phyloP scores from a whole-genome alignment of 2,113 vertebrate genomes.

The Vombatus ursinus region DNA sequence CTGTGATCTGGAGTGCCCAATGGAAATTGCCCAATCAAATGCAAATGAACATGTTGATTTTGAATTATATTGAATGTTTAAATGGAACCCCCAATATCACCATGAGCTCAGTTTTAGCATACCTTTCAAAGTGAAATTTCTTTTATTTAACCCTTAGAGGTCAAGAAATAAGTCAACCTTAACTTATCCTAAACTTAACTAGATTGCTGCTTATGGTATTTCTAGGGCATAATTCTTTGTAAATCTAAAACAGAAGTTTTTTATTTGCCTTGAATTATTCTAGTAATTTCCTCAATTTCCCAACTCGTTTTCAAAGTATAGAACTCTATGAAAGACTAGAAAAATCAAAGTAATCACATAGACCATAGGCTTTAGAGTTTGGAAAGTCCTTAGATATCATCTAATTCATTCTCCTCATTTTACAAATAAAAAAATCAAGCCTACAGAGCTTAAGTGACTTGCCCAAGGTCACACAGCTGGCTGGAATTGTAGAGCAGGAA shows the following conservation, averaged over 20 bases:
- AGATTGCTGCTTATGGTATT: neutral
- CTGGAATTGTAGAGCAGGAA: neutral
- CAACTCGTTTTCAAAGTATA: neutral
- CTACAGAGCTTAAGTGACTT: neutral
- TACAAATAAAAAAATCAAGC: neutral
- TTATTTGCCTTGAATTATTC: neutral
- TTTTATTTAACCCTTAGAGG: constrained; percentile 2
- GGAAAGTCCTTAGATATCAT: neutral
- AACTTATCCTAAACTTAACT: constrained; percentile 21
- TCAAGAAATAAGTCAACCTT: constrained; percentile 33
- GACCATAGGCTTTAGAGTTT: neutral
- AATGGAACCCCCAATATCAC: neutral
- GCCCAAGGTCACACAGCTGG: neutral
- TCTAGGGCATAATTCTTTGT: neutral
- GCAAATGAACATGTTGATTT: constrained; percentile 61
- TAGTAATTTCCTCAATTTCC: neutral
- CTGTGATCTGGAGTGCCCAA: constrained; percentile 67
- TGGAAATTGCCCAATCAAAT: constrained; percentile 51
- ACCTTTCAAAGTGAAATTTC: neutral
- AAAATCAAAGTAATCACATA: neutral
- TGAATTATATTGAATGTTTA: constrained; percentile 67
- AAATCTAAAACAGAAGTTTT: neutral
- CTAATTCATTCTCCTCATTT: neutral
- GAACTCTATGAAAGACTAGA: neutral
- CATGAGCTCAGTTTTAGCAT: neutral